Evolutionary conservation across 1,140 invertebrate genomes (phyloP), one percentile per base, ranked within the genome.

Genomic region (Radopholus similis): DNA sequence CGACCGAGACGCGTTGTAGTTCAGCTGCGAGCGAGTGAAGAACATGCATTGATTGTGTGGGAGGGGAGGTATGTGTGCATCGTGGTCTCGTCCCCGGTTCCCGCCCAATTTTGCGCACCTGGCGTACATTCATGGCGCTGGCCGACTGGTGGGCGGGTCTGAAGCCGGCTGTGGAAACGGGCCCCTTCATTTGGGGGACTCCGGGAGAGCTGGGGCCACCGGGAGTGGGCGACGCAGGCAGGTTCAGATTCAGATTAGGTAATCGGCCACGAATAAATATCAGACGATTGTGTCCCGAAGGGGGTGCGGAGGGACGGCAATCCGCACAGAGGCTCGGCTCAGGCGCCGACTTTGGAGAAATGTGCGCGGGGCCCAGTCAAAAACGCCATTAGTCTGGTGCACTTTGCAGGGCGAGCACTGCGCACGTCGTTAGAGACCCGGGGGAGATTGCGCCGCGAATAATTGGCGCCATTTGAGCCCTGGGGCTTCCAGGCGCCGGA

Each of bases 1-100:
- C 21, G 75, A 74, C 30, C 72, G 68, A 32, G 66, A 35, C 23
- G 21, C 69, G 54, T 35, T 28, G 59, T 37, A 71, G 40, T 70
- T 70, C 49, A 70, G 68, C 68, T 70, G 37, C 69, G 70, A 73
- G n/a, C n/a, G 47, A 21, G 8, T 8, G 15, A n/a, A 49, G 26
- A 21, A 2, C 11, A 42, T 3, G 4, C n/a, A n/a, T n/a, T n/a
- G 26, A 47, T 47, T 5, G 15, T 5, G 44, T 47, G 13, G 26
- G 44, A 11, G 13, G 18, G 8, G 44, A 47, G 26, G 18, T 42
- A 42, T 42, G 11, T n/a, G 38, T 42, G 11, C 2, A 42, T n/a
- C 1, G 38, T 42, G 11, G 1, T 13, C 38, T n/a, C 38, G 11
- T 13, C 18, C 38, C 11, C 11, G 38, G 11, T 13, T 13, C 2